Evolutionary conservation across 2,888 invertebrate species (phyloP).

Genomic region (Chouioia cunea): DNA sequence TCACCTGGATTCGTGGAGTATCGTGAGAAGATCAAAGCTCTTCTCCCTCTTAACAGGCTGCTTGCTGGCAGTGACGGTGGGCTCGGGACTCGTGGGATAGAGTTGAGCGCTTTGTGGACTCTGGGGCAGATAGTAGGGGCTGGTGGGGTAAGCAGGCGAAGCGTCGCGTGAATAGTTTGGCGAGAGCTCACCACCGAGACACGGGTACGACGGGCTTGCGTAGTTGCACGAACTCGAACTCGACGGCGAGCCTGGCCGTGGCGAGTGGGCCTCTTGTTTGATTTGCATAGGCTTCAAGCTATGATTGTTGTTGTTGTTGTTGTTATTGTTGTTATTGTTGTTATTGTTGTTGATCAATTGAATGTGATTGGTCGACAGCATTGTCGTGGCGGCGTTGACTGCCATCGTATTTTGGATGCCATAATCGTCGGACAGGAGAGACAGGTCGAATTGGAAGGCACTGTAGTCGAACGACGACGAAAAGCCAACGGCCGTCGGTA

Average conservation of each 20-base stretch:
- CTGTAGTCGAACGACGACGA: constrained; percentile 80
- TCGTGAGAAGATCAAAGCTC: constrained; percentile 64
- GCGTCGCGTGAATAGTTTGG: constrained; percentile 64
- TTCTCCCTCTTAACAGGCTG: constrained; percentile 65
- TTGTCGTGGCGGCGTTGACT: not conserved
- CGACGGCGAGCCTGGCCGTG: constrained; percentile 62
- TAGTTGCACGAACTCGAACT: constrained; percentile 50
- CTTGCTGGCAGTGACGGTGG: constrained; percentile 49
- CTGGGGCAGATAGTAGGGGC: constrained; percentile 66
- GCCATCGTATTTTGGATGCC: constrained; percentile 40
- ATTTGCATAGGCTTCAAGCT: constrained; percentile 62
- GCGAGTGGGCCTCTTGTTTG: constrained; percentile 71
- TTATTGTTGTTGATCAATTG: not conserved
- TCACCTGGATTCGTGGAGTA: constrained; percentile 66
- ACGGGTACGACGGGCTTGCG: constrained; percentile 63
- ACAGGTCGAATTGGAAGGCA: constrained; percentile 79
- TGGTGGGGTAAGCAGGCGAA: constrained; percentile 65
- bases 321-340: not conserved
- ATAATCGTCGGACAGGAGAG: constrained; percentile 76
- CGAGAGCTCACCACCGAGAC: constrained; percentile 57
- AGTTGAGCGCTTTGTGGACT: constrained; percentile 66
- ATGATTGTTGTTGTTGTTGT: too few species aligned
- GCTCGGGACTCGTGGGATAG: constrained; percentile 64
- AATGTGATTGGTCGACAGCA: not conserved
- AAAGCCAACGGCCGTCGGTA: constrained; percentile 79